Percentiles rank a stretch among this genome's conserved stretches.
Evolutionary conservation across 1,140 invertebrate species (phyloP).

Genomic region (Pseudachorutes palmiensis): DNA sequence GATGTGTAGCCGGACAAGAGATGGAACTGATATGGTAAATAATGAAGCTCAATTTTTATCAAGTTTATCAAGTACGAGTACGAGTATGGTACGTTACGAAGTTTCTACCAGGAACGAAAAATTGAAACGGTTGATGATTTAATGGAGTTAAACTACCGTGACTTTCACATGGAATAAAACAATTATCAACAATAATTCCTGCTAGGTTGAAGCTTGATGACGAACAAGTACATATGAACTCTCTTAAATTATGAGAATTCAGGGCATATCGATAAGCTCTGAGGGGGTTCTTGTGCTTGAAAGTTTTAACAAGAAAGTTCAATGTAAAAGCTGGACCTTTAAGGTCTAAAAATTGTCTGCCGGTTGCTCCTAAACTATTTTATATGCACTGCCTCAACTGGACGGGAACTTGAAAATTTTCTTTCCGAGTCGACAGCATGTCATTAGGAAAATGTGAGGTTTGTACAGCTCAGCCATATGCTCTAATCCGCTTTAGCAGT

Average conservation of each 20-base stretch:
- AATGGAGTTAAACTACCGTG: constrained; percentile 32
- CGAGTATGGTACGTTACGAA: no score
- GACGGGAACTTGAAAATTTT: background rate
- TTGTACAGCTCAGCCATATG: background rate
- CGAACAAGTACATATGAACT: background rate
- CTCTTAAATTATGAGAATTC: no score
- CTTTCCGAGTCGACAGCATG: background rate
- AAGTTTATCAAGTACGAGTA: background rate
- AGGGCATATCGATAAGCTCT: no score
- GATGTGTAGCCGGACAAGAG: background rate
- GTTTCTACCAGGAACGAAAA: no score
- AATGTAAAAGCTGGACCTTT: background rate
- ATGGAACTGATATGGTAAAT: background rate
- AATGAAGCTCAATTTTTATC: background rate
- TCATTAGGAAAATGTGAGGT: background rate
- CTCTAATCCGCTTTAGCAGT: background rate
- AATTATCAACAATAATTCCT: constrained; percentile 30
- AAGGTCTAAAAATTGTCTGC: background rate
- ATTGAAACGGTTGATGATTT: constrained; percentile 21
- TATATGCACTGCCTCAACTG: background rate
- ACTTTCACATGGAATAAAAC: constrained; percentile 35
- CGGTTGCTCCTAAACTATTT: background rate
- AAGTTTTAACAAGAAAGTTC: no score
- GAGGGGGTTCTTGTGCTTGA: no score
- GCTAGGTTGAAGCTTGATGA: constrained; percentile 10